Conservation (phyloP, 2,797 vertebrate genomes). For the Poeciliopsis gracilis region DNA sequence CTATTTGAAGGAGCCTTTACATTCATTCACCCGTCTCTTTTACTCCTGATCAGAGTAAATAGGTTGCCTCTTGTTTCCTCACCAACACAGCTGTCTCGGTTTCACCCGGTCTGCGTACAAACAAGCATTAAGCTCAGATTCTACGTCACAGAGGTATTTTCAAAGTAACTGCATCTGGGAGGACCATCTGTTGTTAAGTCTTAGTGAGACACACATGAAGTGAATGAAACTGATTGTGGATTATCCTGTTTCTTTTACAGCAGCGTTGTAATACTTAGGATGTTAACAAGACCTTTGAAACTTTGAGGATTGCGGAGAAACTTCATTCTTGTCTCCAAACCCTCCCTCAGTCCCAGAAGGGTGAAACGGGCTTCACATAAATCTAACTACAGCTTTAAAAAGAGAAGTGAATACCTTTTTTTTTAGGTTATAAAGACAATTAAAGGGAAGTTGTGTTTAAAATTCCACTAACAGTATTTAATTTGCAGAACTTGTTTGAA, state of each 20-base stretch:
- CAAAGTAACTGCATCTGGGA: conserved; percentile 7
- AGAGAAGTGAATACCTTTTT: too few species aligned
- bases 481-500: background rate
- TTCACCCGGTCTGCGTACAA: conserved; percentile 30
- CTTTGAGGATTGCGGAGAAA: too few species aligned
- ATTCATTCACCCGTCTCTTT: conserved; percentile 20
- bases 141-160: conserved; percentile 12
- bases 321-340: too few species aligned
- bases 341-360: too few species aligned
- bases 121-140: conserved; percentile 26
- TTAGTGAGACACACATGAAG: background rate
- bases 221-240: background rate
- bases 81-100: conserved; percentile 21
- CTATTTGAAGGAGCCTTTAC: conserved; percentile 48
- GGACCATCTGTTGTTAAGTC: conserved; percentile 1
- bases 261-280: too few species aligned
- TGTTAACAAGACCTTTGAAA: too few species aligned
- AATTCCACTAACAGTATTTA: too few species aligned
- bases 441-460: too few species aligned
- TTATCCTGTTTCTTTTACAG: background rate
- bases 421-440: too few species aligned
- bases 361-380: too few species aligned
- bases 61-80: conserved; percentile 48
- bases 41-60: conserved; percentile 28
- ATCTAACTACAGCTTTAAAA: too few species aligned